phyloP scores from a whole-genome alignment of 2,888 invertebrate genomes.

The Drosophila suboccidentalis region DNA sequence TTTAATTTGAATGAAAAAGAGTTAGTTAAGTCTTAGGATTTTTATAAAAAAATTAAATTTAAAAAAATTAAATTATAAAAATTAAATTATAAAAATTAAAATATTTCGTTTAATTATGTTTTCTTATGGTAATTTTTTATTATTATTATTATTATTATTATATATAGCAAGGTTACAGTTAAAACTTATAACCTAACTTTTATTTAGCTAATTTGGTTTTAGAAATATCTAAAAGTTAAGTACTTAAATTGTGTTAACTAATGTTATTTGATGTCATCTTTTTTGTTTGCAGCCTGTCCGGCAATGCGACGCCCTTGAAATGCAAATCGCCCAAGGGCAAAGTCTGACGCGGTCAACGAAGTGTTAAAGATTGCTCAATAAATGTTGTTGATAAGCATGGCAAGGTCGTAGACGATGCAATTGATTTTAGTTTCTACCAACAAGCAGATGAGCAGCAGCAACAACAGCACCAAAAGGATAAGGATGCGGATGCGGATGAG shows the following conservation, averaged over 20 bases:
- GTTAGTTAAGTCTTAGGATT: too few relatives aligned
- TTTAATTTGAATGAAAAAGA: too few relatives aligned
- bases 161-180: too few relatives aligned
- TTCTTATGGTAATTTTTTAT: too few relatives aligned
- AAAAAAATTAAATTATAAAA: too few relatives aligned
- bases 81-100: too few relatives aligned
- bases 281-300: conserved; percentile 33
- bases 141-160: too few relatives aligned
- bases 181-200: too few relatives aligned
- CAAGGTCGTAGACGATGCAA: conserved; percentile 57
- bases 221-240: neutral
- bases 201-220: too few relatives aligned
- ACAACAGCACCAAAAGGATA: neutral
- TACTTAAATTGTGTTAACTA: neutral
- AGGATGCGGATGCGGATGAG: conserved; percentile 6
- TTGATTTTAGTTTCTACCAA: conserved; percentile 71
- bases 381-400: conserved; percentile 72
- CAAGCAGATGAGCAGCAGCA: conserved; percentile 38
- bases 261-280: neutral
- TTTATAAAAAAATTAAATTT: too few relatives aligned
- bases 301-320: conserved; percentile 83
- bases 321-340: conserved; percentile 84
- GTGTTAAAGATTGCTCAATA: conserved; percentile 86
- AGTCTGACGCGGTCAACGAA: conserved; percentile 86
- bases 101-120: too few relatives aligned